Evolutionary conservation across 2,797 vertebrate species (phyloP).

Genomic region (Babyrousa celebensis): DNA sequence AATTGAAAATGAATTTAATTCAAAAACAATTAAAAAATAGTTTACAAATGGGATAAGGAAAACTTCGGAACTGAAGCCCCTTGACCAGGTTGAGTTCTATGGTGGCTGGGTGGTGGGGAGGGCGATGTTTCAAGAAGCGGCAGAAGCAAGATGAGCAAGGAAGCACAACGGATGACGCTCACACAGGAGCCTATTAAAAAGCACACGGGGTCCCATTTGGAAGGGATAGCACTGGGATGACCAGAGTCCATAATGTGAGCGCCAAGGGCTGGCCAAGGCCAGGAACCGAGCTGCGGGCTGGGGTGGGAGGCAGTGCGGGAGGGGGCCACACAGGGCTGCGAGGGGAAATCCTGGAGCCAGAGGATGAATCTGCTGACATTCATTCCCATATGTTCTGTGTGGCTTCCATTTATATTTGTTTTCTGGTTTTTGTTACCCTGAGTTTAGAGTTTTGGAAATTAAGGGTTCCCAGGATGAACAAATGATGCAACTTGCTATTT

Average conservation of each 20-base stretch:
- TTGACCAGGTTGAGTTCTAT: background rate
- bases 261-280: rapidly evolving
- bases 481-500: background rate
- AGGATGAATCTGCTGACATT: no score
- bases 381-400: background rate
- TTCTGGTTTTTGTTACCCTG: background rate
- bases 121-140: background rate
- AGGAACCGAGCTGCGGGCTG: background rate
- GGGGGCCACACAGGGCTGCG: rapidly evolving
- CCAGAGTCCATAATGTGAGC: rapidly evolving
- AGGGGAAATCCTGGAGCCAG: background rate
- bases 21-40: no score
- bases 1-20: no score
- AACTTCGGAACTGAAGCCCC: rapidly evolving
- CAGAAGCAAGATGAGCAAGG: background rate
- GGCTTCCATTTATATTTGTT: background rate
- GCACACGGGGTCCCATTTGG: rapidly evolving
- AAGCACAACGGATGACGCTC: background rate
- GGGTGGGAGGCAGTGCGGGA: rapidly evolving
- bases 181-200: rapidly evolving
- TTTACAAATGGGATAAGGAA: background rate
- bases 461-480: background rate
- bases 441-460: background rate
- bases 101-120: background rate
- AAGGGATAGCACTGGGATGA: background rate